Percentiles rank a stretch among this genome's conserved stretches.
phyloP scores from a whole-genome alignment of 2,888 invertebrate genomes.

The Clepsis dumicolana region DNA sequence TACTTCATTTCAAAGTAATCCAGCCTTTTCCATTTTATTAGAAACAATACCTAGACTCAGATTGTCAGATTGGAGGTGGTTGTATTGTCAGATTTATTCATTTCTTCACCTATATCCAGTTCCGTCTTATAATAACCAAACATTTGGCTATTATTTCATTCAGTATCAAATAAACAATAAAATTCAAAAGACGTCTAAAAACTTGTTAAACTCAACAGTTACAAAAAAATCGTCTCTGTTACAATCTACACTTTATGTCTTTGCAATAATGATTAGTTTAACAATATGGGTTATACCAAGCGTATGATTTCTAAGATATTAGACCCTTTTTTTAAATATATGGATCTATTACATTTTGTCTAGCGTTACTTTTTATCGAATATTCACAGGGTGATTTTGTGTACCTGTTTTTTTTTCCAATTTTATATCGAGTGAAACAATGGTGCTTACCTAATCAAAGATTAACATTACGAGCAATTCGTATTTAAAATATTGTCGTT shows the following conservation, averaged over 20 bases:
- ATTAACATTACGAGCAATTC: too few species aligned
- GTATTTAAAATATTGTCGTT: too few species aligned
- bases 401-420: not conserved
- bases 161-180: slow-evolving; percentile 9
- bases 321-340: slow-evolving; percentile 73
- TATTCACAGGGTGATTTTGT: slow-evolving; percentile 61
- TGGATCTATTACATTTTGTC: slow-evolving; percentile 77
- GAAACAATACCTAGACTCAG: not conserved
- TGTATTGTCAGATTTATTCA: not conserved
- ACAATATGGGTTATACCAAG: slow-evolving; percentile 13
- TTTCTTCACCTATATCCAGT: not conserved
- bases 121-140: slow-evolving; percentile 6
- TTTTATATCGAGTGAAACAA: not conserved
- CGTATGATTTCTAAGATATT: slow-evolving; percentile 49
- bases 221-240: slow-evolving; percentile 18
- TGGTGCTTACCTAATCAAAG: too few species aligned
- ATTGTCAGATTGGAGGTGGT: not conserved
- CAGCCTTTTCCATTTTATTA: not conserved
- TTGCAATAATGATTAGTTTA: slow-evolving; percentile 52
- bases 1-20: not conserved
- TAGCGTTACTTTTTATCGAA: slow-evolving; percentile 62
- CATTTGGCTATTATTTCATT: slow-evolving; percentile 10
- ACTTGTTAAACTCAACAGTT: slow-evolving; percentile 48
- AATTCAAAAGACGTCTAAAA: slow-evolving; percentile 24
- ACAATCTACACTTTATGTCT: slow-evolving; percentile 51